Evolutionary conservation across 2,113 vertebrate species (phyloP).

Genomic region (Lepidothrix coronata): DNA sequence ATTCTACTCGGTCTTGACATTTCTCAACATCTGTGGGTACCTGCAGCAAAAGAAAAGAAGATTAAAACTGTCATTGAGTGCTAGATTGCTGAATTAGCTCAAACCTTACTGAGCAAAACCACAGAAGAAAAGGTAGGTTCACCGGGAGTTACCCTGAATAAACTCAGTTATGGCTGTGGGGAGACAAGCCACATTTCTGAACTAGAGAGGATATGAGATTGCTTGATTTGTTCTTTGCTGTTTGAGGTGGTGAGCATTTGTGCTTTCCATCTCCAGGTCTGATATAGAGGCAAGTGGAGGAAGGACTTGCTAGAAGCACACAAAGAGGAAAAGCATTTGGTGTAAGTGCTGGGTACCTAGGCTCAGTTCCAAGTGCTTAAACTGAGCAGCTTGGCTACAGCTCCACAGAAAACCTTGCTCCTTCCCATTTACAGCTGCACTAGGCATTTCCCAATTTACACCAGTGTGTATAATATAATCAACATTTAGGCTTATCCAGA

Average conservation of each 20-base stretch:
- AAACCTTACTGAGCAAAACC: background rate
- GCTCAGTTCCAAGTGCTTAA: background rate
- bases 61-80: background rate
- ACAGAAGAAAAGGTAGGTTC: background rate
- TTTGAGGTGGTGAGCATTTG: background rate
- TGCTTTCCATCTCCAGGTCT: background rate
- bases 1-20: slow-evolving; percentile 93
- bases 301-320: background rate
- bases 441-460: background rate
- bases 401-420: background rate
- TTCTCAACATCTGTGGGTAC: slow-evolving; percentile 91
- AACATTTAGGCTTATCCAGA: background rate
- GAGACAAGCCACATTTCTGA: background rate
- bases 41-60: slow-evolving; percentile 59
- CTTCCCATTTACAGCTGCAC: background rate
- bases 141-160: background rate
- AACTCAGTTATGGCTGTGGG: background rate
- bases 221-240: background rate
- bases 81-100: background rate
- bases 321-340: background rate
- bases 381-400: background rate
- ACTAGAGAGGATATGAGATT: background rate
- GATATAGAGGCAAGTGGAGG: background rate
- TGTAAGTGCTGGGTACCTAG: background rate
- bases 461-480: background rate